Conservation (phyloP, 2,113 vertebrate species). For the Canis aureus region DNA sequence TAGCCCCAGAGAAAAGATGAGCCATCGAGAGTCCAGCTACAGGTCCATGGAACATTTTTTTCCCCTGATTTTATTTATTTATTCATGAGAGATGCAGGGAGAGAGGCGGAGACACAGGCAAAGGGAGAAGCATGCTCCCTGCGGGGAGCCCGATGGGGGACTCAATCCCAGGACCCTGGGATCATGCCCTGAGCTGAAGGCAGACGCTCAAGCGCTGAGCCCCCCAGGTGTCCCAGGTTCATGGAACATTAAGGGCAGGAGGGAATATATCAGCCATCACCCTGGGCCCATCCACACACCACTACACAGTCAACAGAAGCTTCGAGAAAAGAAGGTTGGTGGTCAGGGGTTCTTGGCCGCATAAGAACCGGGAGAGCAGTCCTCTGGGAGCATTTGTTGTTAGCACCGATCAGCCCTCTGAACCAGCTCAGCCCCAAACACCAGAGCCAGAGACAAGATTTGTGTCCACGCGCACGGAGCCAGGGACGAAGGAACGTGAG, state of each 20-base stretch:
- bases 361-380: not conserved
- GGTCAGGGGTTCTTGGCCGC: not conserved
- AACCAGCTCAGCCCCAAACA: not conserved
- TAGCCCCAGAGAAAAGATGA: not conserved
- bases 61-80: too few relatives aligned
- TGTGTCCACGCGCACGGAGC: accelerated
- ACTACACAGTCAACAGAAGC: not conserved
- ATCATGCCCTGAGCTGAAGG: too few relatives aligned
- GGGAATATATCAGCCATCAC: not conserved
- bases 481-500: accelerated
- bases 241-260: not conserved
- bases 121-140: too few relatives aligned
- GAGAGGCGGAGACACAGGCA: too few relatives aligned
- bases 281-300: not conserved
- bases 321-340: too few relatives aligned
- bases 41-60: not conserved
- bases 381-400: not conserved
- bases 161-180: too few relatives aligned
- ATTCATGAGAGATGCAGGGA: too few relatives aligned
- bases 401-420: not conserved
- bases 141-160: too few relatives aligned
- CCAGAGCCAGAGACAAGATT: not conserved
- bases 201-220: too few relatives aligned
- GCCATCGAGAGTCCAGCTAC: not conserved
- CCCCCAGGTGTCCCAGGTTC: not conserved